These are phyloP conservation scores for Ridgeia piscesae DNA, from an alignment of 1,140 invertebrate species.

Conservation along the genomic window DNA sequence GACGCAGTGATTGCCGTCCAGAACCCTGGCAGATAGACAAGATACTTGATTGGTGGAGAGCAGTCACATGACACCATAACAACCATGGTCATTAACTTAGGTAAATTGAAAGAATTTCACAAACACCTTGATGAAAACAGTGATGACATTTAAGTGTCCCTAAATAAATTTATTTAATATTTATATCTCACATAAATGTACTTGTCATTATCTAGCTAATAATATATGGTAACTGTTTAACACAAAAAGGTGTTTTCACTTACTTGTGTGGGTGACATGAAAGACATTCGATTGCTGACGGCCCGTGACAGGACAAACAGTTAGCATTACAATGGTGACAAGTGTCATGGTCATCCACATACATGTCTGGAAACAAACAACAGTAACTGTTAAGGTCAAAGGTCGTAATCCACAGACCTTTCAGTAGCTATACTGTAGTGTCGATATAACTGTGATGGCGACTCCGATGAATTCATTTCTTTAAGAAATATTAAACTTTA, in stretches of 20 bases:
- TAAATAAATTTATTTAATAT: background rate
- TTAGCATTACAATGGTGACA: conserved; percentile 11
- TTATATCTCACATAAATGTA: background rate
- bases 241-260: background rate
- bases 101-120: too few relatives aligned
- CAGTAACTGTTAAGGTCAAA: background rate
- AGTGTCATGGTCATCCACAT: background rate
- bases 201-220: too few relatives aligned
- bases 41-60: background rate
- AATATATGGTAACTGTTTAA: background rate
- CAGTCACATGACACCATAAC: background rate
- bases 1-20: background rate
- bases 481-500: too few relatives aligned
- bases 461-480: too few relatives aligned
- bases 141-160: too few relatives aligned
- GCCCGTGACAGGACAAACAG: conserved; percentile 17
- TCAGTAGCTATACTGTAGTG: background rate
- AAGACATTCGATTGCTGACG: conserved; percentile 10
- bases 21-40: background rate
- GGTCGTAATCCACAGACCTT: background rate
- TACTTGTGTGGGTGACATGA: background rate
- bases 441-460: too few relatives aligned
- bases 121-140: too few relatives aligned
- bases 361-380: conserved; percentile 1
- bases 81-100: background rate